Base-by-base conservation (phyloP, 2,797 vertebrate species). In the Rhinatrema bivittatum region DNA sequence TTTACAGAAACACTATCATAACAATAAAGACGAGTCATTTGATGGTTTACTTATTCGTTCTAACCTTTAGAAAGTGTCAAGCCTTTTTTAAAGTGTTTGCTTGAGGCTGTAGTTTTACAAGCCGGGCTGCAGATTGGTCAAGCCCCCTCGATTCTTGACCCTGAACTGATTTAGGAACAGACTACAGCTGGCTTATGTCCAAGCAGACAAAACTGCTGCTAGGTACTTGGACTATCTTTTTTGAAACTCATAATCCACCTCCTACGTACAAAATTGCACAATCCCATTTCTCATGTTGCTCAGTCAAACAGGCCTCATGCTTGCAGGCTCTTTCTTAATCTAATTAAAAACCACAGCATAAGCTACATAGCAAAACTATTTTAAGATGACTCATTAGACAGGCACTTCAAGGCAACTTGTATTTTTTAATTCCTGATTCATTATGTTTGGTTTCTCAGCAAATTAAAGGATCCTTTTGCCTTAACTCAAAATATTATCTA, bases 1-100 rank as follows among this genome's bases (percentile, higher is more conserved):
- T 87, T 75, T 81, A 71, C 62, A 75, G 81, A 86, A 88, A 87
- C 68, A 75, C 57, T 64, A 79, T 74, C 55, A 89, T 87, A 89
- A 87, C 87, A 90, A 90, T 96, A 94, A 96, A 95, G 88, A 74
- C 61, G 79, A 82, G 76, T 72, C 84, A 89, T 80, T 81, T 81
- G 85, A 86, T 88, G 84, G 82, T 82, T 86, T 84, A 88, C 90
- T 89, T 88, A 81, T 81, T 86, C 72, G 58, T 79, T 82, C 68
- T 91, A 91, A 89, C 85, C 90, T 91, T 92, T 91, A 84, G 58
- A 89, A 84, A 83, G 86, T 88, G 85, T 81, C 70, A 81, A 67
- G 68, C 62, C 58, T 69, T 76, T 65, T 75, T 86, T 60, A 78
- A 90, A 90, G 76, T 77, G 79, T 71, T 90, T 86, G 88, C 91